Conservation (phyloP, 2,113 vertebrate species). For the Colistium nudipinnis region DNA sequence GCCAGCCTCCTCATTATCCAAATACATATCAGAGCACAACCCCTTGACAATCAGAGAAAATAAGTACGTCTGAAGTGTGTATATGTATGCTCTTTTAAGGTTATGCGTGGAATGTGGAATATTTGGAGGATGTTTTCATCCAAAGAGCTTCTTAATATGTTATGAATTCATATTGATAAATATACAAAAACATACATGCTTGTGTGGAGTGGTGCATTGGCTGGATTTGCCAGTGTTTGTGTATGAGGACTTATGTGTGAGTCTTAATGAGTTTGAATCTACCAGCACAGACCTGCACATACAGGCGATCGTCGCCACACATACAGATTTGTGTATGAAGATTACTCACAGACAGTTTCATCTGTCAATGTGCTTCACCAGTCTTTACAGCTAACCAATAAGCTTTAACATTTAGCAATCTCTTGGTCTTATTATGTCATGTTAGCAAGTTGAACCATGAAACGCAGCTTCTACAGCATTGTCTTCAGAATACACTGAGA, state of each 20-base stretch:
- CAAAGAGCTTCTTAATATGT: too few species aligned
- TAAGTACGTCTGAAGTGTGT: not conserved
- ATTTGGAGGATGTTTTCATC: not conserved
- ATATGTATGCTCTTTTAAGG: not conserved
- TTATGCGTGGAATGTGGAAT: not conserved
- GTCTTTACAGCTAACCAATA: not conserved
- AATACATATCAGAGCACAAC: slow-evolving; percentile 7
- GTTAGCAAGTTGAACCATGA: not conserved
- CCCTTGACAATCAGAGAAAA: not conserved
- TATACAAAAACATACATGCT: not conserved
- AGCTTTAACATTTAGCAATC: not conserved
- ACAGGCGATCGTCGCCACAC: not conserved
- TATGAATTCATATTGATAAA: not conserved
- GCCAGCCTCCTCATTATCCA: not conserved
- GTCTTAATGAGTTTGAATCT: not conserved
- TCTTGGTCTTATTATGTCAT: not conserved
- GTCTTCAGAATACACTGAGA: not conserved
- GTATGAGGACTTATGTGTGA: not conserved
- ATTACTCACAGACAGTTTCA: too few species aligned
- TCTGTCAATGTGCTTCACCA: too few species aligned
- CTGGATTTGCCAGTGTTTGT: not conserved
- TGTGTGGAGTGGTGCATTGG: not conserved
- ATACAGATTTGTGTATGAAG: too few species aligned
- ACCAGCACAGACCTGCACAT: not conserved
- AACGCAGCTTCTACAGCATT: not conserved